Evolutionary conservation across 1,140 invertebrate genomes (phyloP).

Genomic region (Notospermus geniculatus): DNA sequence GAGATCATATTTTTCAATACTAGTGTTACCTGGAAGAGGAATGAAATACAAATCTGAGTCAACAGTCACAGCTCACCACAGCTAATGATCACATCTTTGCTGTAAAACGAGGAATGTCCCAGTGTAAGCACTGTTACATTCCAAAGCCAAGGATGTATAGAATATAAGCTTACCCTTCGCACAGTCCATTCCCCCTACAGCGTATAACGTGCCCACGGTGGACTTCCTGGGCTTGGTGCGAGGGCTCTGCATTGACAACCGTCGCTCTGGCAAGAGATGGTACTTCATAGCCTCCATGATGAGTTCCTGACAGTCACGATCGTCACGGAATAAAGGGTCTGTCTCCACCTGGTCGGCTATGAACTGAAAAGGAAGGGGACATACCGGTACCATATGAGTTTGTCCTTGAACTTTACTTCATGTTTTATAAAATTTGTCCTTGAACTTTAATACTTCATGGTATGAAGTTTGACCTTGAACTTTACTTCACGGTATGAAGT

Average conservation of each 20-base stretch:
- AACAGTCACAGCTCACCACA: too few relatives aligned
- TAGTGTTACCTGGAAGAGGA: conserved; percentile 67
- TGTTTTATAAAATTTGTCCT: too few relatives aligned
- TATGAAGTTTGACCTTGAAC: too few relatives aligned
- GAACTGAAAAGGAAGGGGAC: conserved; percentile 64
- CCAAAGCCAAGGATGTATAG: background rate
- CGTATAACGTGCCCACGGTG: conserved; percentile 81
- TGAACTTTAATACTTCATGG: too few relatives aligned
- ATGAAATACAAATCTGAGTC: conserved; percentile 8
- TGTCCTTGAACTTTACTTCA: too few relatives aligned
- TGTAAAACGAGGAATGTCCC: too few relatives aligned
- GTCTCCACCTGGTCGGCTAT: conserved; percentile 81
- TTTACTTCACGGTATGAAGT: too few relatives aligned
- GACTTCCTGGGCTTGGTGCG: conserved; percentile 85
- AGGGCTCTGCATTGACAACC: conserved; percentile 70
- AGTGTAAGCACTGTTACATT: background rate
- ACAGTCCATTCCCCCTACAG: conserved; percentile 88
- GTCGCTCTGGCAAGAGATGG: conserved; percentile 81
- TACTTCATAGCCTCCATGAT: conserved; percentile 93
- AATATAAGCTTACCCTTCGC: conserved; percentile 64
- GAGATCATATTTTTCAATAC: conserved; percentile 86
- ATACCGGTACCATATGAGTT: too few relatives aligned
- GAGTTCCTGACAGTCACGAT: conserved; percentile 75
- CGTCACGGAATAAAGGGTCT: conserved; percentile 65
- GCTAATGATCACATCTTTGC: too few relatives aligned